Conservation (phyloP, 1,140 invertebrate species). For the Tribolium madens region DNA sequence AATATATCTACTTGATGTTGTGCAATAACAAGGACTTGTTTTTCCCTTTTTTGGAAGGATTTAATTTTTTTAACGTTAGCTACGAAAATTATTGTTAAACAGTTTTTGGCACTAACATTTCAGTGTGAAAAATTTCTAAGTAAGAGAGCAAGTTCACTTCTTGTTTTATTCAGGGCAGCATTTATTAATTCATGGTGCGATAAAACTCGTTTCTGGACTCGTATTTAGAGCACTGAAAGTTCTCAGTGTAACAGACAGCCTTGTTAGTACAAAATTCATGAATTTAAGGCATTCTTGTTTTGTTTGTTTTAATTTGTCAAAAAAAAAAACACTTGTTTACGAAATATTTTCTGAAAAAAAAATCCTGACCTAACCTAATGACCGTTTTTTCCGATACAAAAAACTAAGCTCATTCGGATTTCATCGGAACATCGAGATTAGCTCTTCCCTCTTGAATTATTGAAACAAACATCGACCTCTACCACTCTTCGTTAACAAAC, state of each 20-base stretch:
- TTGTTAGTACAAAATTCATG: too few species aligned
- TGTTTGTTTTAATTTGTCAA: neutral
- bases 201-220: neutral
- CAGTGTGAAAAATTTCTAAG: too few species aligned
- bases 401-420: neutral
- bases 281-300: too few species aligned
- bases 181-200: neutral
- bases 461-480: conserved; percentile 11
- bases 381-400: neutral
- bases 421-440: conserved; percentile 16
- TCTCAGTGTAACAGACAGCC: too few species aligned
- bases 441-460: conserved; percentile 7
- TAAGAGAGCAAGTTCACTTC: neutral
- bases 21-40: too few species aligned
- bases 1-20: too few species aligned
- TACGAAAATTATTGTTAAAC: too few species aligned
- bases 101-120: too few species aligned
- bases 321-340: neutral
- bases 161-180: neutral
- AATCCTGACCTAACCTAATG: neutral
- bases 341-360: neutral
- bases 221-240: neutral
- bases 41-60: too few species aligned
- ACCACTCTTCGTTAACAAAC: conserved; percentile 19
- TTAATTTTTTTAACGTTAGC: too few species aligned